phyloP scores from a whole-genome alignment of 2,888 invertebrate species.

The Trichogramma dendrolimi region DNA sequence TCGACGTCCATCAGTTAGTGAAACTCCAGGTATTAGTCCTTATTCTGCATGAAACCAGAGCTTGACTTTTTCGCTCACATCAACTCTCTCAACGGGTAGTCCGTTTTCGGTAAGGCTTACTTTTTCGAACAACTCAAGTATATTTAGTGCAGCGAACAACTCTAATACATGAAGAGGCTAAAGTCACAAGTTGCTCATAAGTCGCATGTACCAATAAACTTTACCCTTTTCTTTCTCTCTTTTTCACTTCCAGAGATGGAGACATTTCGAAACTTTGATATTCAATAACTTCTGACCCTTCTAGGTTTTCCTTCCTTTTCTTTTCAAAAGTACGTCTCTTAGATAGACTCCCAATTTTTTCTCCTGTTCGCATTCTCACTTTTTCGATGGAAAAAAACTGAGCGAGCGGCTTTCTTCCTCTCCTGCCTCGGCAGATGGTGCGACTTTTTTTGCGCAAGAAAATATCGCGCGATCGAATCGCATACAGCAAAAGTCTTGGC shows the following conservation, averaged over 20 bases:
- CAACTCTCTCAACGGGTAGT: background rate
- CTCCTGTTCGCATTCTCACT: slow-evolving; percentile 33
- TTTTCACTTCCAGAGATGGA: slow-evolving; percentile 38
- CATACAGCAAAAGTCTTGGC: too few species aligned
- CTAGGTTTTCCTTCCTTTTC: slow-evolving; percentile 29
- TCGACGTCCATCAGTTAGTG: background rate
- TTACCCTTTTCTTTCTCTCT: slow-evolving; percentile 22
- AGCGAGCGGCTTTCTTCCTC: background rate
- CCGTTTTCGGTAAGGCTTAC: background rate
- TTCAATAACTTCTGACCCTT: slow-evolving; percentile 44
- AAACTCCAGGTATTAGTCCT: slow-evolving; percentile 13
- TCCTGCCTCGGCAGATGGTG: slow-evolving; percentile 12
- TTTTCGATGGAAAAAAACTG: background rate
- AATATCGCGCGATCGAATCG: too few species aligned
- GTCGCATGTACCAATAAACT: slow-evolving; percentile 49
- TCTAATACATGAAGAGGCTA: too few species aligned
- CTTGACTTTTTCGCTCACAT: too few species aligned
- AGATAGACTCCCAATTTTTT: background rate
- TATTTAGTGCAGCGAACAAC: too few species aligned
- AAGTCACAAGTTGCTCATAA: slow-evolving; percentile 44
- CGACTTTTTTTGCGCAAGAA: slow-evolving; percentile 29
- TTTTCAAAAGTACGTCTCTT: background rate
- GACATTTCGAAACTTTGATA: slow-evolving; percentile 47
- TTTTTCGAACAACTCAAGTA: background rate
- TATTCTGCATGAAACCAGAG: slow-evolving; percentile 1